These are phyloP conservation scores for Andricus grossulariae DNA, from an alignment of 1,140 invertebrate species.

Conservation along the genomic window DNA sequence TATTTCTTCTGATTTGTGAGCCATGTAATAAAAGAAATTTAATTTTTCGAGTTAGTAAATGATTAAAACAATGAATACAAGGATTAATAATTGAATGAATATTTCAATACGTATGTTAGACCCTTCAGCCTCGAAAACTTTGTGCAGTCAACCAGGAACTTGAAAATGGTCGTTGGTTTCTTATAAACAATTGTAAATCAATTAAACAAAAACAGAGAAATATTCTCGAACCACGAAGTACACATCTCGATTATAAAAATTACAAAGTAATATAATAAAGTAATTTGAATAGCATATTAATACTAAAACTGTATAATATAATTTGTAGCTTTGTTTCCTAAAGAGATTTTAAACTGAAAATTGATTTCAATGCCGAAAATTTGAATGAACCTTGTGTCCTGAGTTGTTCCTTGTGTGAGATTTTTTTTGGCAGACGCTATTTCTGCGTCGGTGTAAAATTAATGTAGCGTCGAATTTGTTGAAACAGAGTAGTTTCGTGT, in stretches of 20 bases:
- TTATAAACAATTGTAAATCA: background rate
- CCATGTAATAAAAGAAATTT: no score
- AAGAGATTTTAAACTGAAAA: background rate
- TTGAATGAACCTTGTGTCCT: background rate
- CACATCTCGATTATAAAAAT: no score
- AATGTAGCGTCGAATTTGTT: conserved; percentile 9
- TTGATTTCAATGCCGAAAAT: background rate
- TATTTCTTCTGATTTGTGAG: no score
- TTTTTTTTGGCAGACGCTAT: background rate
- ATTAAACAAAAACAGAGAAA: background rate
- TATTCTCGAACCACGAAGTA: no score
- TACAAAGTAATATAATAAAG: background rate
- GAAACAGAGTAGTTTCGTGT: conserved; percentile 5
- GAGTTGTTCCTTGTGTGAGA: conserved; percentile 1
- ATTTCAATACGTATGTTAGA: background rate
- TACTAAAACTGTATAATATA: background rate
- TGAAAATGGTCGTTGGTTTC: conserved; percentile 1
- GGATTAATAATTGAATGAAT: background rate
- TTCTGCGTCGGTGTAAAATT: conserved; percentile 9
- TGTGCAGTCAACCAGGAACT: conserved; percentile 26
- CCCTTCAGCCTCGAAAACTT: conserved; percentile 4
- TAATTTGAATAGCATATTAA: no score
- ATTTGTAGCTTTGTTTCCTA: background rate
- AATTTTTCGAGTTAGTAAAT: no score
- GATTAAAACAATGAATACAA: background rate